Evolutionary conservation across 2,113 vertebrate species (phyloP).

Genomic region (Electrona antarctica): DNA sequence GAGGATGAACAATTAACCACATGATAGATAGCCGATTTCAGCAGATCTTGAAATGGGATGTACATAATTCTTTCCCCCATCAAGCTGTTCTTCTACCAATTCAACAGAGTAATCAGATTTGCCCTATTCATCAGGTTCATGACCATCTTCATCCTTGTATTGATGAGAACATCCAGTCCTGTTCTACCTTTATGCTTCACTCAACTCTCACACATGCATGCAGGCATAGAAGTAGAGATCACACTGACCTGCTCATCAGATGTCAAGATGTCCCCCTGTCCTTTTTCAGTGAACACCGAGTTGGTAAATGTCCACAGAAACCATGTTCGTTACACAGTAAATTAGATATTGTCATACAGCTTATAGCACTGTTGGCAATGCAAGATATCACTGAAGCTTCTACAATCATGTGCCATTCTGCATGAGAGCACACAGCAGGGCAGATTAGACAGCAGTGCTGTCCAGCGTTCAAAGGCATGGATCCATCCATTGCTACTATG

Average conservation of each 20-base stretch:
- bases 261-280: background rate
- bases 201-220: background rate
- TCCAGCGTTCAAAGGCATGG: slow-evolving; percentile 4
- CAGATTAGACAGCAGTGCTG: slow-evolving; percentile 17
- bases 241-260: slow-evolving; percentile 19
- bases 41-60: too few species aligned
- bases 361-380: background rate
- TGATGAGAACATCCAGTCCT: background rate
- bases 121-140: too few species aligned
- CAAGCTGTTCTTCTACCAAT: too few species aligned
- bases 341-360: background rate
- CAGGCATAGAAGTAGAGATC: slow-evolving; percentile 2
- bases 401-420: background rate
- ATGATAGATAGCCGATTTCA: too few species aligned
- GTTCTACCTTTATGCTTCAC: background rate
- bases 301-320: background rate
- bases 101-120: too few species aligned
- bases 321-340: background rate
- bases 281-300: slow-evolving; percentile 3
- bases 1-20: too few species aligned
- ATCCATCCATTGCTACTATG: slow-evolving; percentile 36
- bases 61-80: too few species aligned
- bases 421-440: slow-evolving; percentile 31
- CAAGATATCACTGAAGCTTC: background rate
- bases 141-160: background rate